phyloP scores from a whole-genome alignment of 2,113 vertebrate species.

The Atlantisia rogersi region DNA sequence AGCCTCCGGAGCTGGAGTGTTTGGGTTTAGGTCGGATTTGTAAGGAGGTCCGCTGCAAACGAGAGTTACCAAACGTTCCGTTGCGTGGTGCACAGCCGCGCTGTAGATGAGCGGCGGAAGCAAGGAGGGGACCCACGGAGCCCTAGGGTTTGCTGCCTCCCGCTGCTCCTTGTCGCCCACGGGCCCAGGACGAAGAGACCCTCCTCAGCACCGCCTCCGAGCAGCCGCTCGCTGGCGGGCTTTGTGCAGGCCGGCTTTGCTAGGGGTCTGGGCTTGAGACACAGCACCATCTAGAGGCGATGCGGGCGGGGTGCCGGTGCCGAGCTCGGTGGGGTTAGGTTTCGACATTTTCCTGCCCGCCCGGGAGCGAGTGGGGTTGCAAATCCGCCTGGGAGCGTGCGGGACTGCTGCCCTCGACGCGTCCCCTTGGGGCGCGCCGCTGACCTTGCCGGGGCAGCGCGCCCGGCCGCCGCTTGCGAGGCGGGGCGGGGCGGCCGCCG shows the following conservation, averaged over 20 bases:
- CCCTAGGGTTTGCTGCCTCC: background rate
- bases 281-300: conserved; percentile 66
- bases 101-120: background rate
- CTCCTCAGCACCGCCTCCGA: fast-evolving
- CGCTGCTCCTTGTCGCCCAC: background rate
- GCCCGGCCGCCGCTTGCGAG: too few species aligned
- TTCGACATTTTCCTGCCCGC: background rate
- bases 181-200: fast-evolving
- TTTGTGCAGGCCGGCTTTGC: background rate
- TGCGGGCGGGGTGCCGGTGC: fast-evolving
- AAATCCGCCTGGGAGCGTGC: fast-evolving
- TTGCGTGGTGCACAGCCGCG: background rate
- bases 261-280: conserved; percentile 25
- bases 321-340: fast-evolving
- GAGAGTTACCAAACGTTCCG: background rate
- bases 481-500: background rate
- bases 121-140: background rate
- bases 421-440: fast-evolving
- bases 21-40: background rate
- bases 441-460: too few species aligned
- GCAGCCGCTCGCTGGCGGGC: background rate
- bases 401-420: background rate
- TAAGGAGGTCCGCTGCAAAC: background rate
- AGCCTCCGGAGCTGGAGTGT: background rate
- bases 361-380: background rate